These are phyloP conservation scores for Drosophila nigrodunni DNA, from an alignment of 1,140 invertebrate species.

Conservation along the genomic window DNA sequence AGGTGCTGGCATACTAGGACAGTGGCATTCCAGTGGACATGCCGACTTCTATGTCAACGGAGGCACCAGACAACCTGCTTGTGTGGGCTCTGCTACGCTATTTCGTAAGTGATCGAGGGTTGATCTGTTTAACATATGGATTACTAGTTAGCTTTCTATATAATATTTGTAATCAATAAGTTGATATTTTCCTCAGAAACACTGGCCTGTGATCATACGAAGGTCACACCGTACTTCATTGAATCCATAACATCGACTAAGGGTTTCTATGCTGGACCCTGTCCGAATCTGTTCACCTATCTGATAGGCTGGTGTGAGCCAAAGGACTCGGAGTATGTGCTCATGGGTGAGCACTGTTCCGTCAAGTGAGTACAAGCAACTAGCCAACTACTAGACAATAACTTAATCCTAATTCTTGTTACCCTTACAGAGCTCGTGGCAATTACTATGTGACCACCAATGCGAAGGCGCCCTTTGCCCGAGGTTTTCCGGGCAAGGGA, in stretches of 20 bases:
- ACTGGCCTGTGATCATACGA: slow-evolving; percentile 93
- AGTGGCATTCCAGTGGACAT: slow-evolving; percentile 94
- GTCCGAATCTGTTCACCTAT: slow-evolving; percentile 91
- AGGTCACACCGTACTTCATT: slow-evolving; percentile 94
- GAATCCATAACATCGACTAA: slow-evolving; percentile 91
- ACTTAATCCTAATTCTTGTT: too few species aligned
- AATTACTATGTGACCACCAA: slow-evolving; percentile 94
- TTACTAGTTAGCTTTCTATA: too few species aligned
- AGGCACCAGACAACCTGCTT: slow-evolving; percentile 94
- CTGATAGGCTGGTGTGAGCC: slow-evolving; percentile 92
- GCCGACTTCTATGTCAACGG: slow-evolving; percentile 96
- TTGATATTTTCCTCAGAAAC: slow-evolving; percentile 87
- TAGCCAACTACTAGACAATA: not conserved
- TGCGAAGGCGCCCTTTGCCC: slow-evolving; percentile 92
- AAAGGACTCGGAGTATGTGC: slow-evolving; percentile 90
- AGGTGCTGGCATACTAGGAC: slow-evolving; percentile 92
- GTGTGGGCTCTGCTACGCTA: slow-evolving; percentile 89
- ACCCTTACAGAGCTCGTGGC: slow-evolving; percentile 88
- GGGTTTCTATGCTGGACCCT: slow-evolving; percentile 93
- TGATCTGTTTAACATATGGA: too few species aligned
- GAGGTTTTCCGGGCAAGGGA: slow-evolving; percentile 90
- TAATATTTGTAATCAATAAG: too few species aligned
- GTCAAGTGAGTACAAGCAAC: slow-evolving; percentile 87
- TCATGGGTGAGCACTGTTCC: slow-evolving; percentile 93
- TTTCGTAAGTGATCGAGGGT: slow-evolving; percentile 93